Conservation (phyloP, 53 echinoderm and acorn worm genomes). For the Holothuria scabra region DNA sequence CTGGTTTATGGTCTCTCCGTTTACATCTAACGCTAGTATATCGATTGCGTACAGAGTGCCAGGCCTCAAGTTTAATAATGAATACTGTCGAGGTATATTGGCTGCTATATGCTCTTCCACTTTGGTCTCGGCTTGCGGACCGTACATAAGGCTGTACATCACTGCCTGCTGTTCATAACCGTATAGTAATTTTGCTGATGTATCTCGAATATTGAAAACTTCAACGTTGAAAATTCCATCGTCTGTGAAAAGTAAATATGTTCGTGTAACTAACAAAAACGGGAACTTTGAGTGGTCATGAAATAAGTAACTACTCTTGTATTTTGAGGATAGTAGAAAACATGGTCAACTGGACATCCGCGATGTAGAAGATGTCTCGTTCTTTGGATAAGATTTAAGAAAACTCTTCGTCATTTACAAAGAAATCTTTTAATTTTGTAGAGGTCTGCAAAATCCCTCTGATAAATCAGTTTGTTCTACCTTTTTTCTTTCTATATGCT, state of each 20-base stretch:
- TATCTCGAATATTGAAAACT: conserved; percentile 25
- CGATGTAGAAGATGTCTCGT: too few relatives aligned
- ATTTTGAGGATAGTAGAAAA: too few relatives aligned
- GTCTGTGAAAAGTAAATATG: background rate
- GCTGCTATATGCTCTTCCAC: background rate
- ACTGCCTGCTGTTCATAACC: background rate
- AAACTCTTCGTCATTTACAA: too few relatives aligned
- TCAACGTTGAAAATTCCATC: conserved; percentile 18
- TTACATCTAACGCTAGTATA: background rate
- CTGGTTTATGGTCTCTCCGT: background rate
- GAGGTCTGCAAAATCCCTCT: too few relatives aligned
- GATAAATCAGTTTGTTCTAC: too few relatives aligned
- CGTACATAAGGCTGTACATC: background rate
- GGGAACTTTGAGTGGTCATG: too few relatives aligned
- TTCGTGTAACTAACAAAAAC: too few relatives aligned
- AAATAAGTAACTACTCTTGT: too few relatives aligned
- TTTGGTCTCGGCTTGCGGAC: background rate
- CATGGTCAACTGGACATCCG: too few relatives aligned
- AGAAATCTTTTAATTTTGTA: too few relatives aligned
- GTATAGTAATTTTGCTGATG: conserved; percentile 6
- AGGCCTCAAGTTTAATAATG: background rate
- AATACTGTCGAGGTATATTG: background rate
- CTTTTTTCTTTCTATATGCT: too few relatives aligned
- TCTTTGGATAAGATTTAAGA: too few relatives aligned
- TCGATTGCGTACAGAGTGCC: conserved; percentile 1